Percentiles rank a stretch among this genome's conserved stretches.
Conservation (phyloP, 2,797 vertebrate species). For the Sebastes baramenuke region DNA sequence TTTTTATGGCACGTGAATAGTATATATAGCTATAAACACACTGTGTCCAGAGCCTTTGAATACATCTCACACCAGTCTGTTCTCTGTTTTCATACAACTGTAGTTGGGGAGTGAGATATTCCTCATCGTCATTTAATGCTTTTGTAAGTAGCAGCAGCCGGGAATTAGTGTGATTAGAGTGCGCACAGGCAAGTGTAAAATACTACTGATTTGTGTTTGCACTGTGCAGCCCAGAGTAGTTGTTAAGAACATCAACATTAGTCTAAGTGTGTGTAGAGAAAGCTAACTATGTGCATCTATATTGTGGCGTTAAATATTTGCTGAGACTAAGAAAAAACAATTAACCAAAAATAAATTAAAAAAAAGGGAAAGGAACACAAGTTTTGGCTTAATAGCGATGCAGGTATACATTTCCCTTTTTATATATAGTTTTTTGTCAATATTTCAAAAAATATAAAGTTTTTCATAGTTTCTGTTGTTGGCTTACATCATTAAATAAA, state of each 20-base stretch:
- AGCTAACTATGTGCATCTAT: constrained; percentile 62
- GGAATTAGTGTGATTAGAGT: constrained; percentile 48
- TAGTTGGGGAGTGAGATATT: constrained; percentile 53
- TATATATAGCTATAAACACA: constrained; percentile 69
- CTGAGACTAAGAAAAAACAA: constrained; percentile 50
- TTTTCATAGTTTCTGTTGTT: constrained; percentile 84
- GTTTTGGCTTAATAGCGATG: constrained; percentile 87
- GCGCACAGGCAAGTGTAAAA: constrained; percentile 54
- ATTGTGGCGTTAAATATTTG: constrained; percentile 63
- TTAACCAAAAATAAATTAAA: constrained; percentile 6
- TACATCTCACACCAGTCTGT: constrained; percentile 38
- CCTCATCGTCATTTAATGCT: constrained; percentile 44
- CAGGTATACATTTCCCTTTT: constrained; percentile 84
- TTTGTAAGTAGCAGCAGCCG: constrained; percentile 76
- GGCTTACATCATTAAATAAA: constrained; percentile 86
- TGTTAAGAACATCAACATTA: constrained; percentile 49
- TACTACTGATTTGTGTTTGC: constrained; percentile 59
- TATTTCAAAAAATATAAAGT: constrained; percentile 90
- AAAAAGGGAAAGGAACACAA: constrained; percentile 72
- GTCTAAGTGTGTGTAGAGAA: constrained; percentile 62
- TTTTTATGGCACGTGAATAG: constrained; percentile 80
- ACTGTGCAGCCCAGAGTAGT: constrained; percentile 63
- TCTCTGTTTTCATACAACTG: constrained; percentile 43
- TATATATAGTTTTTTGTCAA: constrained; percentile 82
- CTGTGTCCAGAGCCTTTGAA: constrained; percentile 29